Evolutionary conservation across 2,888 invertebrate genomes (phyloP).

Genomic region (Pimpla rufipes): DNA sequence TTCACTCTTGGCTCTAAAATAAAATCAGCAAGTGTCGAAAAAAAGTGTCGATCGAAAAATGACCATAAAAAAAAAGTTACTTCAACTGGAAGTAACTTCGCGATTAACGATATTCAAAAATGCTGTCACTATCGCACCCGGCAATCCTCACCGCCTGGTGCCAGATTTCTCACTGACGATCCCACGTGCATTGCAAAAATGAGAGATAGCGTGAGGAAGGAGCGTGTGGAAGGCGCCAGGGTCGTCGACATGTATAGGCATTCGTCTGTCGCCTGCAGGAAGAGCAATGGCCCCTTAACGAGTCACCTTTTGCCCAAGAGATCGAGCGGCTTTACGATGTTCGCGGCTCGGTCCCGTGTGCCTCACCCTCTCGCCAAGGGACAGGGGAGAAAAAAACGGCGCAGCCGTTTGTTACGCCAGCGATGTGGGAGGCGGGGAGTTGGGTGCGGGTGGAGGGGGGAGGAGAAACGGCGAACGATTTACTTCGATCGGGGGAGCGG

Average conservation of each 20-base stretch:
- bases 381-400: slow-evolving; percentile 25
- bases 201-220: slow-evolving; percentile 10
- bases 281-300: slow-evolving; percentile 69
- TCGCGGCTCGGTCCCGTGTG: slow-evolving; percentile 26
- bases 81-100: too few species aligned
- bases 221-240: background rate
- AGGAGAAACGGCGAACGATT: slow-evolving; percentile 69
- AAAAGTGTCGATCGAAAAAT: background rate
- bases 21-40: background rate
- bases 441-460: slow-evolving; percentile 44
- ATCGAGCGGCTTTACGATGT: slow-evolving; percentile 58
- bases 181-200: background rate
- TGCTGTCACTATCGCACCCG: too few species aligned
- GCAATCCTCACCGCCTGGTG: too few species aligned
- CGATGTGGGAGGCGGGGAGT: slow-evolving; percentile 27
- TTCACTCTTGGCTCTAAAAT: background rate
- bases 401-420: slow-evolving; percentile 66
- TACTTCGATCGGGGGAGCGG: slow-evolving; percentile 74
- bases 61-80: too few species aligned
- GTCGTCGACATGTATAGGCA: background rate
- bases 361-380: slow-evolving; percentile 41
- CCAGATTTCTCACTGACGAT: background rate
- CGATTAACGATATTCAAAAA: background rate
- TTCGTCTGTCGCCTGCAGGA: slow-evolving; percentile 27
- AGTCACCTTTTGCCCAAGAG: slow-evolving; percentile 70